Evolutionary conservation across 2,113 vertebrate genomes (phyloP), one percentile per base, ranked within the genome.

Genomic region (Dryoscopus gambensis): DNA sequence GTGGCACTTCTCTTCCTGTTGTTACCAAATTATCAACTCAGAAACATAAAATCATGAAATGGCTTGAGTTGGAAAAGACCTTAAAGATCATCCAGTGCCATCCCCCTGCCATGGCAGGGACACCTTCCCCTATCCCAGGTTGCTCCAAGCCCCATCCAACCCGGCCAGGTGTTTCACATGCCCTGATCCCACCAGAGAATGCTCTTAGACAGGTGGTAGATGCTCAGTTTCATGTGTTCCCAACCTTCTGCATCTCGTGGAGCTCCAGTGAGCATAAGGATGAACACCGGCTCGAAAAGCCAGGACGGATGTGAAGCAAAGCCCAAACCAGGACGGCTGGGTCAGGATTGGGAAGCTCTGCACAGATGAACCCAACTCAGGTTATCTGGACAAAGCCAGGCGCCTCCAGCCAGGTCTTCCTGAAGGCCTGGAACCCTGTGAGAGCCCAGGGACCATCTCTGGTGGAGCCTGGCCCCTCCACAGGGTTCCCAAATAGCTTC

Each of bases 231-330:
- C 37, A 2, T 0, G 2, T 17, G 4, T 30, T 35, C 44, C 35
- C 28, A 64, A 11, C 31, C 17, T 63, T 19, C 33, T 73, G 57
- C 49, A 69, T 8, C 42, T 53, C 5, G 0, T 50, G 46, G 52
- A 52, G 39, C 46, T 56, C 8, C 44, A 0, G 0, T 5, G 28
- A 9, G 13, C 5, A 5, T 15, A 2, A 70, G 42, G 22, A 30
- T 25, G 87, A 89, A 4, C 30, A 6, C 9, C 3, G 11, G 10
- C 53, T 52, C 27, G 15, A 35, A 60, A 68, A 63, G 7, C 15
- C 59, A 19, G 75, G 42, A 39, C 0, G 44, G 52, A 13, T 9
- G 13, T 37, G 50, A 71, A 84, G 27, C 23, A 49, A 69, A 87
- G 17, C 15, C 47, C 16, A 3, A 1, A 8, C 30, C 8, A 9